Percentiles rank a stretch among this genome's conserved stretches.
phyloP scores from a whole-genome alignment of 2,888 invertebrate genomes.

The Coleophora flavipennella region DNA sequence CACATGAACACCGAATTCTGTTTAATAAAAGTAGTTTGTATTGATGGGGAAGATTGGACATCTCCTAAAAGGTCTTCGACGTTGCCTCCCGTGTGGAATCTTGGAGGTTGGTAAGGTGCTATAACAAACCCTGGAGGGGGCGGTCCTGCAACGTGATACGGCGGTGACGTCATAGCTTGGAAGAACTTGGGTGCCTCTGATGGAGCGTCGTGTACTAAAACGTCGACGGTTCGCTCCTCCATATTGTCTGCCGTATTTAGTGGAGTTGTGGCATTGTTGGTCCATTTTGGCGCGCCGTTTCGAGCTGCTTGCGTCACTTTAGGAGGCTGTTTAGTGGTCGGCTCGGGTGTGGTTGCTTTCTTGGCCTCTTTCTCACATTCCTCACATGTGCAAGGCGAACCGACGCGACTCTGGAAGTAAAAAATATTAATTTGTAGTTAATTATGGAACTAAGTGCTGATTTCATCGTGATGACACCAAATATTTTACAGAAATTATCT shows the following conservation, averaged over 20 bases:
- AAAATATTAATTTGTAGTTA: too few species aligned
- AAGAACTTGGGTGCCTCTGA: slow-evolving; percentile 53
- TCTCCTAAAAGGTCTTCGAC: slow-evolving; percentile 79
- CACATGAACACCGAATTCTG: slow-evolving; percentile 68
- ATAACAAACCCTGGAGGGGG: slow-evolving; percentile 60
- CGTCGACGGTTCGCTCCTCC: slow-evolving; percentile 54
- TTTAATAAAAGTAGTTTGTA: slow-evolving; percentile 61
- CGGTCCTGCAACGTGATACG: slow-evolving; percentile 43
- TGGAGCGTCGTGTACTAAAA: slow-evolving; percentile 60
- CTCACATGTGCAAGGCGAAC: slow-evolving; percentile 60
- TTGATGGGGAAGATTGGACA: slow-evolving; percentile 68
- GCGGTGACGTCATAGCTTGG: slow-evolving; percentile 54
- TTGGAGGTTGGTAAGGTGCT: slow-evolving; percentile 49
- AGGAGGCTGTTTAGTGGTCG: slow-evolving; percentile 25
- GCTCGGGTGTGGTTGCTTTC: slow-evolving; percentile 18
- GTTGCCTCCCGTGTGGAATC: slow-evolving; percentile 75
- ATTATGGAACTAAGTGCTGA: too few species aligned
- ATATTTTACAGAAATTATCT: too few species aligned
- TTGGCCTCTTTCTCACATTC: slow-evolving; percentile 46
- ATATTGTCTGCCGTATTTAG: slow-evolving; percentile 42
- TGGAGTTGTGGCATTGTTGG: slow-evolving; percentile 28
- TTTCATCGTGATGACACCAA: too few species aligned
- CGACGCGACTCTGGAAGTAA: slow-evolving; percentile 56
- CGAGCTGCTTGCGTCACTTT: slow-evolving; percentile 20
- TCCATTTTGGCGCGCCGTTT: background rate